Evolutionary conservation across 2,113 vertebrate genomes (phyloP).

Genomic region (Grallaria varia): DNA sequence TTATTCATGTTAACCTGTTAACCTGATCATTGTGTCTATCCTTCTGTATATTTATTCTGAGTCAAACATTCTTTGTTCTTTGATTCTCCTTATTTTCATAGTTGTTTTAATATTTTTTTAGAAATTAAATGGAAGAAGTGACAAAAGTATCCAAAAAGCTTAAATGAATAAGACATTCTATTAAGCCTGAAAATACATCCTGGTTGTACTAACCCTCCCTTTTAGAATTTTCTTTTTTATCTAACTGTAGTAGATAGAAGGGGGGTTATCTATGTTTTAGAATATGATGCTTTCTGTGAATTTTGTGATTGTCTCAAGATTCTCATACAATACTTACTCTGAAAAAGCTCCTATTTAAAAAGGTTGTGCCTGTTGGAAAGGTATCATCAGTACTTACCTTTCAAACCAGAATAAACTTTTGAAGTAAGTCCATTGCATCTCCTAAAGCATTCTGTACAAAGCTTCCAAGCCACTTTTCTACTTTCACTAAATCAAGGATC

Average conservation of each 20-base stretch:
- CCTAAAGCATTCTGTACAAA: background rate
- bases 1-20: background rate
- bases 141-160: background rate
- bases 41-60: slow-evolving; percentile 23
- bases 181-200: background rate
- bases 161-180: background rate
- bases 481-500: background rate
- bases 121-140: background rate
- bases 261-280: background rate
- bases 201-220: background rate
- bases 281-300: background rate
- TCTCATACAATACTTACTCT: background rate
- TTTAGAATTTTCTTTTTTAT: background rate
- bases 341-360: background rate
- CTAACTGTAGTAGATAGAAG: background rate
- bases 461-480: background rate
- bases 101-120: background rate
- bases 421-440: background rate
- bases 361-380: background rate
- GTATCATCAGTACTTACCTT: background rate
- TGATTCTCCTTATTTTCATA: background rate
- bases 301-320: background rate
- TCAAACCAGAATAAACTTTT: background rate
- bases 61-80: slow-evolving; percentile 20
- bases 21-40: background rate